A percentile compares a stretch with the other conserved stretches of the same genome.
These are phyloP conservation scores for Neuroscelio doddi DNA, from an alignment of 2,888 invertebrate species.

Conservation along the genomic window DNA sequence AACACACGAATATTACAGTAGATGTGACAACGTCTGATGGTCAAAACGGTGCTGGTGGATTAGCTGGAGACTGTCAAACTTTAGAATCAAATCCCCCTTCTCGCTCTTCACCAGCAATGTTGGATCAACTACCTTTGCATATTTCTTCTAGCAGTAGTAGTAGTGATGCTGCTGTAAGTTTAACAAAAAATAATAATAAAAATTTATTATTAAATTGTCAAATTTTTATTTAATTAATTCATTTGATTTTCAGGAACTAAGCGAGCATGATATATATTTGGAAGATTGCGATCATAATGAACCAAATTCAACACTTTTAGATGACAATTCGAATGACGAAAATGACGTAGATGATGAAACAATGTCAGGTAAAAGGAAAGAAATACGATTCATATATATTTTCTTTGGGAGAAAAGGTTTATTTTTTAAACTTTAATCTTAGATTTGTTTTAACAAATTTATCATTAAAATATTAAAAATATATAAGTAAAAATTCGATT, in stretches of 20 bases:
- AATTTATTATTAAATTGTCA: neutral
- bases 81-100: constrained; percentile 53
- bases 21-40: constrained; percentile 38
- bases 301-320: constrained; percentile 74
- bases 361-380: constrained; percentile 78
- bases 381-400: too few species aligned
- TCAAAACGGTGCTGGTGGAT: constrained; percentile 48
- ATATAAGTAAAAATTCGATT: too few species aligned
- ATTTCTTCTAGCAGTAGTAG: constrained; percentile 69
- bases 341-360: constrained; percentile 91
- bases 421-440: too few species aligned
- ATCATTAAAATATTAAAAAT: too few species aligned
- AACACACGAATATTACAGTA: constrained; percentile 38
- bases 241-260: constrained; percentile 73
- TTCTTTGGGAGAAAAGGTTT: too few species aligned
- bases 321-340: constrained; percentile 84
- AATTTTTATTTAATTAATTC: constrained; percentile 2
- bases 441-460: too few species aligned
- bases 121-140: constrained; percentile 64
- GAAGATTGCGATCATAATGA: constrained; percentile 74
- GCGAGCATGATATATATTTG: constrained; percentile 79
- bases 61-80: constrained; percentile 52
- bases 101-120: constrained; percentile 57
- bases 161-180: constrained; percentile 69
- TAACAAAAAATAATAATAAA: constrained; percentile 14